These are phyloP conservation scores for Python bivittatus DNA, from an alignment of 2,113 vertebrate species.

Conservation along the genomic window DNA sequence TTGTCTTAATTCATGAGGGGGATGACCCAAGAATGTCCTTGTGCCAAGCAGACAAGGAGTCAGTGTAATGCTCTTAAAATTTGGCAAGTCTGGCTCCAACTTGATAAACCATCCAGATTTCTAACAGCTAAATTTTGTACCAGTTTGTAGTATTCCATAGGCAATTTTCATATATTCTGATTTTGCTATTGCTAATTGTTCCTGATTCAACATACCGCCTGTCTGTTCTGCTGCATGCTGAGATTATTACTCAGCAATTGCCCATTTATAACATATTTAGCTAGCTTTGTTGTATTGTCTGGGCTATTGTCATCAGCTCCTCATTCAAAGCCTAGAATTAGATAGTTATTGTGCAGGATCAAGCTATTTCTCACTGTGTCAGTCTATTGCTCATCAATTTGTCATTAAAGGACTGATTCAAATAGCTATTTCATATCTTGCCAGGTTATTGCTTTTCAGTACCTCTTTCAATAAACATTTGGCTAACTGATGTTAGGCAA, in stretches of 20 bases:
- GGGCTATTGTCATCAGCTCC: constrained; percentile 7
- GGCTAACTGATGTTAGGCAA: neutral
- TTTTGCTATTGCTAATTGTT: constrained; percentile 11
- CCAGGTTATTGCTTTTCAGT: neutral
- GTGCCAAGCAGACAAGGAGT: neutral
- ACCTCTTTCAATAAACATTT: neutral
- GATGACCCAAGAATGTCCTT: no score
- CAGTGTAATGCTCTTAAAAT: neutral
- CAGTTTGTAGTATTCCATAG: neutral
- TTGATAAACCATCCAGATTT: neutral
- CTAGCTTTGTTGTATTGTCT: neutral
- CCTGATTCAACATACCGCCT: neutral
- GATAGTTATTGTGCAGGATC: neutral
- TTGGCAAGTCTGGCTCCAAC: neutral
- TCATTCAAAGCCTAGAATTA: constrained; percentile 11
- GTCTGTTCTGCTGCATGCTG: neutral
- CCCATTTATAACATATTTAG: constrained; percentile 2
- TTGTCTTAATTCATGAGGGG: no score
- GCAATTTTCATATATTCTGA: neutral
- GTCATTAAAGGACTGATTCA: neutral
- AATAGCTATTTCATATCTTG: constrained; percentile 1
- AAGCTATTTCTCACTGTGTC: neutral
- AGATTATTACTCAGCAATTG: constrained; percentile 7
- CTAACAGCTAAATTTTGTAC: neutral
- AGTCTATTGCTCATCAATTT: constrained; percentile 1